Evolutionary conservation across 1,140 invertebrate species (phyloP), one percentile per base, ranked within the genome.

Genomic region (Onthophagus taurus): DNA sequence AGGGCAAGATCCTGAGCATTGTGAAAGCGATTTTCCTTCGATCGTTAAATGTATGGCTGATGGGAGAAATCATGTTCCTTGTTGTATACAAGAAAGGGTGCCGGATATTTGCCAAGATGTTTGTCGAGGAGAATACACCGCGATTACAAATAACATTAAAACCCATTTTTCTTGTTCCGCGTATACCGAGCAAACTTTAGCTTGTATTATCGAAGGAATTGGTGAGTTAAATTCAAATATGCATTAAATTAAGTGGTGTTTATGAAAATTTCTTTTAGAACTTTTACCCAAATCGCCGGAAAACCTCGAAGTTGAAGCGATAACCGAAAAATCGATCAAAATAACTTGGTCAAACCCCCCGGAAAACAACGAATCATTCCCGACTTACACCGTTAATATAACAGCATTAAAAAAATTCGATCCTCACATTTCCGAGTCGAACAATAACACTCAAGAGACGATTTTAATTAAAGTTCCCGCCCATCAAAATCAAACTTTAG

Each of bases 71-170:
- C 85, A 89, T 65, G 79, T 85, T 24, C 85, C 85, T 0, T 89
- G 85, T 61, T 89, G 86, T 57, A 74, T 82, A 12, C 74, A 81
- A 46, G 83, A 87, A 61, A 71, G 77, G 36, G 80, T 89, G 13
- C 85, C 85, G 0, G 82, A 86, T 61, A 77, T 87, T 41, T 89
- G 86, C 59, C 83, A 85, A 57, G 83, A 88, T 52, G 81, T 88
- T 36, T 89, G 86, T 57, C 65, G 80, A n/a, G 86, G 86, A 21
- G 82, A 87, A 53, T 89, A 86, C 60, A 85, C 82, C 0, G 73
- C 82, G 0, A 83, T 85, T n/a, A 86, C 83, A 0, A 82, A 86
- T 59, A 82, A 81, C 46, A 79, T 89, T 13, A 81, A 84, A 62
- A 83, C 84, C 2, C 83, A 88, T 50, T 84, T 85, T 57, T 85